Conservation (phyloP, 2,113 vertebrate genomes). For the Pseudorasbora parva region DNA sequence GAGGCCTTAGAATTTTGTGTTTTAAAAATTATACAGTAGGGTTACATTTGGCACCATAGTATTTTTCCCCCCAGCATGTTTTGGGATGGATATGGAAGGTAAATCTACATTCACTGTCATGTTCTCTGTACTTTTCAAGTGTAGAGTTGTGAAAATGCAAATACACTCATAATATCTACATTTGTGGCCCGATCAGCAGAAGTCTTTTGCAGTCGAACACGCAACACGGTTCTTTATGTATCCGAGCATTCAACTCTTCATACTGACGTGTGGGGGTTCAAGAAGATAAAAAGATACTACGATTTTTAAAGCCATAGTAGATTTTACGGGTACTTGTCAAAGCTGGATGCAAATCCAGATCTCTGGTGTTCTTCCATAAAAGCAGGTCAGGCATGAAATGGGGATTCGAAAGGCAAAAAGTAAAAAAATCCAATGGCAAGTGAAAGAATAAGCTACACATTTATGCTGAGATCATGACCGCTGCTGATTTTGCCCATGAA, state of each 20-base stretch:
- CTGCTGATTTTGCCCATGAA: slow-evolving; percentile 12
- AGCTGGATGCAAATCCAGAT: slow-evolving; percentile 33
- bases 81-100: not conserved
- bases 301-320: not conserved
- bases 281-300: slow-evolving; percentile 4
- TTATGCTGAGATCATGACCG: slow-evolving; percentile 26
- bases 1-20: not conserved
- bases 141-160: not conserved
- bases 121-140: not conserved
- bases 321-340: slow-evolving; percentile 29
- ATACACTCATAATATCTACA: not conserved
- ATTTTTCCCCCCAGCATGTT: not conserved
- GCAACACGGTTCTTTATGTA: not conserved
- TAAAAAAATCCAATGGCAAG: not conserved
- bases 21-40: not conserved
- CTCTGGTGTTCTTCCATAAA: not conserved
- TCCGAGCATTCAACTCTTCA: not conserved
- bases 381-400: slow-evolving; percentile 20
- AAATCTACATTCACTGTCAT: not conserved
- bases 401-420: too few species aligned
- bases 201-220: slow-evolving; percentile 1
- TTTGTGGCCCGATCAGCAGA: not conserved
- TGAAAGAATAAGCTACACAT: slow-evolving; percentile 7
- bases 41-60: not conserved
- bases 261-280: not conserved